A percentile compares a stretch with the other conserved stretches of the same genome.
Conservation (phyloP, 1,140 invertebrate species). For the Lamellibrachia luymesi region DNA sequence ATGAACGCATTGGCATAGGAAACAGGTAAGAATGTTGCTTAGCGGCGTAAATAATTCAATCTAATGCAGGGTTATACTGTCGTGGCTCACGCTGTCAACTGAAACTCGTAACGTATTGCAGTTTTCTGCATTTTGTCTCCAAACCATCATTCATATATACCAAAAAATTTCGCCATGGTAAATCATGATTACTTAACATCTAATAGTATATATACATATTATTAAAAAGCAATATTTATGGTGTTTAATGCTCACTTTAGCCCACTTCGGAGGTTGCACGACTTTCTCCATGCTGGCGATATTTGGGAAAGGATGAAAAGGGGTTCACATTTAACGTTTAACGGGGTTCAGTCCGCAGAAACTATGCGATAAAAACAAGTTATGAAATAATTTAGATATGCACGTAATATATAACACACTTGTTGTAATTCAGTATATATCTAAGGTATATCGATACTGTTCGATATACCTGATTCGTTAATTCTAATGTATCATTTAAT, state of each 20-base stretch:
- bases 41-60: too few species aligned
- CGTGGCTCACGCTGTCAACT: too few species aligned
- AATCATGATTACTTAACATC: background rate
- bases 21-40: too few species aligned
- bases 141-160: background rate
- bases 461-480: background rate
- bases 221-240: background rate
- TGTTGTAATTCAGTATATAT: background rate
- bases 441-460: background rate
- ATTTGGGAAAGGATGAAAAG: slow-evolving; percentile 5
- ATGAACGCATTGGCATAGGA: too few species aligned
- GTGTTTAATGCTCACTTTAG: background rate
- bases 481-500: background rate
- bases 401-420: background rate
- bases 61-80: too few species aligned
- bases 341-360: background rate
- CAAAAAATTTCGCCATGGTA: background rate
- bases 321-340: background rate
- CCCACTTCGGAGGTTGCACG: background rate
- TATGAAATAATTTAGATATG: background rate
- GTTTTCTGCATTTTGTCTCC: background rate
- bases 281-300: slow-evolving; percentile 3
- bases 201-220: background rate
- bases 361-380: background rate
- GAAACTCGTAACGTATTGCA: background rate